These are phyloP conservation scores for Rhagoletis pomonella DNA, from an alignment of 1,140 invertebrate species.

Conservation along the genomic window DNA sequence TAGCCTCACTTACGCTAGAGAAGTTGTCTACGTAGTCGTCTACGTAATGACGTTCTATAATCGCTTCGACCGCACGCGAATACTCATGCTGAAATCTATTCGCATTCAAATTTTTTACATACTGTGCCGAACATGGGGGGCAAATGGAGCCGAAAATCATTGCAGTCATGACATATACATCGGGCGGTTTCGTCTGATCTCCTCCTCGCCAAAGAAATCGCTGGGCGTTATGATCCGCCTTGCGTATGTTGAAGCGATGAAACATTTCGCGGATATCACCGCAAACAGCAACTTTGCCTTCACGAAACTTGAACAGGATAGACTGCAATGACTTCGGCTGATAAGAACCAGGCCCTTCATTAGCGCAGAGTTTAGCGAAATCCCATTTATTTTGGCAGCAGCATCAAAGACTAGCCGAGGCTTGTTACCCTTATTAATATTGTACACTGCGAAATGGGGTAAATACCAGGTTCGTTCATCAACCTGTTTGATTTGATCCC, in stretches of 20 bases:
- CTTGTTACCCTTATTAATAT: too few relatives aligned
- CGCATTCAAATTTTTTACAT: constrained; percentile 62
- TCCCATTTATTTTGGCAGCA: too few relatives aligned
- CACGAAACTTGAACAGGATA: too few relatives aligned
- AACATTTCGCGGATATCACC: constrained; percentile 36
- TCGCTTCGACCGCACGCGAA: constrained; percentile 62
- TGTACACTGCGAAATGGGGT: too few relatives aligned
- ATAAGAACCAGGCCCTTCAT: too few relatives aligned
- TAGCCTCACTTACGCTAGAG: constrained; percentile 59
- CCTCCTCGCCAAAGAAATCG: constrained; percentile 55
- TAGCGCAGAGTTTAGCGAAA: too few relatives aligned
- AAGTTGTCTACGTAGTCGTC: constrained; percentile 67
- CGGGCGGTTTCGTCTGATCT: constrained; percentile 36
- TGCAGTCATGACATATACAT: too few relatives aligned
- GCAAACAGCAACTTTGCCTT: too few relatives aligned
- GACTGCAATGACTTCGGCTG: too few relatives aligned
- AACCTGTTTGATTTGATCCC: background rate
- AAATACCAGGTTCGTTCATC: constrained; percentile 60
- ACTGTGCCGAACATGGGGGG: constrained; percentile 48
- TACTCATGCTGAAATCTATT: constrained; percentile 54
- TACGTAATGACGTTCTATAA: constrained; percentile 69
- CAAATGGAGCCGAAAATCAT: too few relatives aligned
- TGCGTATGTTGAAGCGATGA: background rate
- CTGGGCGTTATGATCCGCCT: constrained; percentile 50
- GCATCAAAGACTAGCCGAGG: too few relatives aligned